phyloP scores from a whole-genome alignment of 2,888 invertebrate genomes.

The Galerucella nymphaeae region DNA sequence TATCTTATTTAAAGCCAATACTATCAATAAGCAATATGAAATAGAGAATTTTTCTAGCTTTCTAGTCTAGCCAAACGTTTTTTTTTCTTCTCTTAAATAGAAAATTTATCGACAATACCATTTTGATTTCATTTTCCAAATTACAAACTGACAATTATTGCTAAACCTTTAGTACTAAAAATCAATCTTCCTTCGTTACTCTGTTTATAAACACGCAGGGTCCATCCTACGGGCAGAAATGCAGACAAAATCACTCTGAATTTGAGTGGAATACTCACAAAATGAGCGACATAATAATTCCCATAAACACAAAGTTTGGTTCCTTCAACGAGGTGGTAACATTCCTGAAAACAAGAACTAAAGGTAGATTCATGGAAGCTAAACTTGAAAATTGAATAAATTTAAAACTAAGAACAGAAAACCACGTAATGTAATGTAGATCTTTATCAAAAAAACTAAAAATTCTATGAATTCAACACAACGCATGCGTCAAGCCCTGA shows the following conservation, averaged over 20 bases:
- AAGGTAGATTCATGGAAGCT: not conserved
- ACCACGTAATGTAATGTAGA: too few relatives aligned
- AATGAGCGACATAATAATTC: slow-evolving; percentile 52
- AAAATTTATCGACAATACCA: not conserved
- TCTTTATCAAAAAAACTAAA: too few relatives aligned
- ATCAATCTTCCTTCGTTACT: slow-evolving; percentile 34
- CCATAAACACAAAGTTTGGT: slow-evolving; percentile 34
- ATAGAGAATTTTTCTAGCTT: not conserved
- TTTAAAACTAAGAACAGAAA: slow-evolving; percentile 7
- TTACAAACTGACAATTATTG: slow-evolving; percentile 37
- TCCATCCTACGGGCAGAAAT: slow-evolving; percentile 57
- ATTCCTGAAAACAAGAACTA: slow-evolving; percentile 51
- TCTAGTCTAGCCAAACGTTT: not conserved
- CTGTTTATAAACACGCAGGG: slow-evolving; percentile 50
- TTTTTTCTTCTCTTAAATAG: not conserved
- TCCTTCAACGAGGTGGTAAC: slow-evolving; percentile 60
- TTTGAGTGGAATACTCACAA: slow-evolving; percentile 50
- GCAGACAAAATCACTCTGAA: slow-evolving; percentile 50
- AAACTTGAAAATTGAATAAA: too few relatives aligned
- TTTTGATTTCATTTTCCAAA: slow-evolving; percentile 7
- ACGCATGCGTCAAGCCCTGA: too few relatives aligned
- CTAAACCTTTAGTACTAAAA: slow-evolving; percentile 41
- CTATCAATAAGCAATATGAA: slow-evolving; percentile 11
- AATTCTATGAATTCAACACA: too few relatives aligned
- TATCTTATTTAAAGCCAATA: not conserved